phyloP scores from a whole-genome alignment of 2,888 invertebrate species.

The Caenorhabditis uteleia region DNA sequence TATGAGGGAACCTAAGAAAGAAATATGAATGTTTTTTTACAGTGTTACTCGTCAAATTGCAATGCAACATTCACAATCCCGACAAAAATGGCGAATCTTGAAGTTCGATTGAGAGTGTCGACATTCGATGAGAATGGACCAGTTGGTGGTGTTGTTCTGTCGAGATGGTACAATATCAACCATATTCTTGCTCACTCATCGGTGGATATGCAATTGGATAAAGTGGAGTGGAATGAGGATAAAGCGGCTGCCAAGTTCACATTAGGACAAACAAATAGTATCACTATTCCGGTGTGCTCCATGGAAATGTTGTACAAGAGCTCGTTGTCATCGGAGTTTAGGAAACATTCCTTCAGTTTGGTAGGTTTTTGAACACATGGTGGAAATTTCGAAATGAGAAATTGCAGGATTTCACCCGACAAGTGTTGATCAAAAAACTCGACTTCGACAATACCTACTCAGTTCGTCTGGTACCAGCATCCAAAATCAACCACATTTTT shows the following conservation, averaged over 20 bases:
- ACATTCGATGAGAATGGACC: slow-evolving; percentile 32
- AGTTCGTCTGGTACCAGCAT: slow-evolving; percentile 10
- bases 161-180: slow-evolving; percentile 34
- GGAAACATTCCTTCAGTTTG: slow-evolving; percentile 7
- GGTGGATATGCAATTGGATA: slow-evolving; percentile 12
- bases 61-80: slow-evolving; percentile 23
- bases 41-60: slow-evolving; percentile 37
- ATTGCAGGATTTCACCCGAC: slow-evolving; percentile 41
- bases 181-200: slow-evolving; percentile 17
- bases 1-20: too few species aligned
- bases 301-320: slow-evolving; percentile 26
- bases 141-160: slow-evolving; percentile 29
- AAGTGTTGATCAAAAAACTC: slow-evolving; percentile 39
- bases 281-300: slow-evolving; percentile 22
- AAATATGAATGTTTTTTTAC: slow-evolving; percentile 6
- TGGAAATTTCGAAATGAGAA: slow-evolving; percentile 6
- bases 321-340: slow-evolving; percentile 14
- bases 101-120: slow-evolving; percentile 28
- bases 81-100: slow-evolving; percentile 4
- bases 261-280: slow-evolving; percentile 9
- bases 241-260: slow-evolving; percentile 38
- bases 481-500: slow-evolving; percentile 6
- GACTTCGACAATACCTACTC: slow-evolving; percentile 40
- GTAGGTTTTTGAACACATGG: background rate
- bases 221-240: slow-evolving; percentile 43